phyloP scores from a whole-genome alignment of 2,797 vertebrate genomes.

The Malurus splendens region DNA sequence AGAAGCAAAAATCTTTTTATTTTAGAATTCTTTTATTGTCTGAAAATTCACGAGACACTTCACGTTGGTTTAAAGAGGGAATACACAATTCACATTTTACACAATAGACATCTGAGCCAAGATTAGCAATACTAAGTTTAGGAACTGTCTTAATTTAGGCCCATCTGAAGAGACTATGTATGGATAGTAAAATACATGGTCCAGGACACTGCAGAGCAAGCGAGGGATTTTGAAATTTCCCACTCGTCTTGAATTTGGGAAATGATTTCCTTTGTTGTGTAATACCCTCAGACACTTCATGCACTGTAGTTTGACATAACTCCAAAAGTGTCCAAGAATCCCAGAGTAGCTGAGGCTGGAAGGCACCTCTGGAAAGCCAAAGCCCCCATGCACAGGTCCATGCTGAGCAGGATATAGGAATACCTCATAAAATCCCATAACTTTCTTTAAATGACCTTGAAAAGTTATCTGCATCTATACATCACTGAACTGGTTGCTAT shows the following conservation, averaged over 20 bases:
- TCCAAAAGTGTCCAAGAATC: background rate
- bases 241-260: background rate
- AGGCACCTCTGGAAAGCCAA: background rate
- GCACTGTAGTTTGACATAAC: accelerated
- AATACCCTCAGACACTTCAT: background rate
- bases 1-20: background rate
- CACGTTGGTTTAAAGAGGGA: background rate
- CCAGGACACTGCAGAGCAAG: background rate
- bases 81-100: background rate
- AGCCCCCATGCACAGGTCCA: accelerated
- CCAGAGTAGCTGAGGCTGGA: background rate
- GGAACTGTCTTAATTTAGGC: background rate
- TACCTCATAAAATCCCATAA: background rate
- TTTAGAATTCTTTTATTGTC: background rate
- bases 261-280: background rate
- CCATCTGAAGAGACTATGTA: background rate
- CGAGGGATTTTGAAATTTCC: background rate
- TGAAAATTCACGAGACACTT: background rate
- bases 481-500: background rate
- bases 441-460: background rate
- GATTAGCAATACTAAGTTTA: background rate
- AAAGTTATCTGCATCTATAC: background rate
- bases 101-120: background rate
- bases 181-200: background rate
- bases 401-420: accelerated